phyloP scores from a whole-genome alignment of 2,113 vertebrate genomes.

The Columba janthina region DNA sequence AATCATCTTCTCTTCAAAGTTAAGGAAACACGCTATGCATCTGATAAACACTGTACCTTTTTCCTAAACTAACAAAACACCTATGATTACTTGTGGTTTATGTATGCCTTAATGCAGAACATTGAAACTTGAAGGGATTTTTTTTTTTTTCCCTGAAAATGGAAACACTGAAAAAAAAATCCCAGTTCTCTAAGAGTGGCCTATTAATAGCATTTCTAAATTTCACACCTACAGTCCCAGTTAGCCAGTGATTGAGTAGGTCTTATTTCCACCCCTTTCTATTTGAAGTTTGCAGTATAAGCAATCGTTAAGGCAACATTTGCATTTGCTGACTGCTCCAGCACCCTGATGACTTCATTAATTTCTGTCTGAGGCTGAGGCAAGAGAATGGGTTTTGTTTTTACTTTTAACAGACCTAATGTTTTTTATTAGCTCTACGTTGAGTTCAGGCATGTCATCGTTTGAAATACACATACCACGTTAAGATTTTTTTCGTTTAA shows the following conservation, averaged over 20 bases:
- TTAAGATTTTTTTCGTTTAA: neutral
- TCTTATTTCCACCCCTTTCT: neutral
- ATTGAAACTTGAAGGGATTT: neutral
- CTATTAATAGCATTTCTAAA: neutral
- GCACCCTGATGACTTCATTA: conserved; percentile 22
- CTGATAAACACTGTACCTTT: neutral
- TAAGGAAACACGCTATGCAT: neutral
- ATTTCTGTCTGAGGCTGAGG: neutral
- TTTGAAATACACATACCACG: neutral
- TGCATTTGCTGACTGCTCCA: conserved; percentile 1
- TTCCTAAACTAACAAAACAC: neutral
- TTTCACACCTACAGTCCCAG: neutral
- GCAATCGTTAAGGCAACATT: neutral
- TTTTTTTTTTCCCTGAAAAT: neutral
- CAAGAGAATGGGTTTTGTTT: neutral
- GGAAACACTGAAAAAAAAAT: neutral
- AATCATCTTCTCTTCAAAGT: neutral
- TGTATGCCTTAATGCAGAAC: neutral
- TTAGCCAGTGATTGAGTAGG: neutral
- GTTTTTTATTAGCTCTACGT: neutral
- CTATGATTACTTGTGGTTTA: neutral
- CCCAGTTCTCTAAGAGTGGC: neutral
- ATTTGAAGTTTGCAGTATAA: conserved; percentile 10
- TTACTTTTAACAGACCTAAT: neutral
- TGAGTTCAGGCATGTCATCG: neutral